Conservation (phyloP, 2,797 vertebrate species). For the Halcyon chelicuti region DNA sequence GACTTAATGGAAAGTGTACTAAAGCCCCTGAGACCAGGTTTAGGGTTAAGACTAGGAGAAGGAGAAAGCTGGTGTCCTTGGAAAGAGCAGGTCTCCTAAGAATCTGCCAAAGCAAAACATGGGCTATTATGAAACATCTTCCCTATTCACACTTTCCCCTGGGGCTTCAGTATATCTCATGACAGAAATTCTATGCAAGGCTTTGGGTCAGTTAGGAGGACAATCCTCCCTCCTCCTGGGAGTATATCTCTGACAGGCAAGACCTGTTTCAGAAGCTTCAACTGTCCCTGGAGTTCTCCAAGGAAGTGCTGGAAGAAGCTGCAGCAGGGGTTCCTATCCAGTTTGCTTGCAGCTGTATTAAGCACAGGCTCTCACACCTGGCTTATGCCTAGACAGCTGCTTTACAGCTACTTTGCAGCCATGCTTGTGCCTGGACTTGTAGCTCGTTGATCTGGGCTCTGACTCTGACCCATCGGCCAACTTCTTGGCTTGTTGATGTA, state of each 20-base stretch:
- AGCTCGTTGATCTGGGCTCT: not conserved
- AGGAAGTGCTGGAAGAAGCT: not conserved
- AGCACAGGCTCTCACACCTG: not conserved
- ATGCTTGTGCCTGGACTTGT: not conserved
- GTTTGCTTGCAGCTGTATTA: not conserved
- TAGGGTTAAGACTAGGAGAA: not conserved
- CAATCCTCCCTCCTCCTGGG: not conserved
- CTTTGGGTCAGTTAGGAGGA: not conserved
- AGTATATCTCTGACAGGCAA: not conserved
- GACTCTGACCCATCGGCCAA: not conserved
- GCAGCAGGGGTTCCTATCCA: not conserved
- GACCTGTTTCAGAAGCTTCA: not conserved
- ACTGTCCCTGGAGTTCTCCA: not conserved
- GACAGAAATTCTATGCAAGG: not conserved
- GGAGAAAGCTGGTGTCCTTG: not conserved
- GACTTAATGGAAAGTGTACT: not conserved
- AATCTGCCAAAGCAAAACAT: not conserved
- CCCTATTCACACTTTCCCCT: not conserved
- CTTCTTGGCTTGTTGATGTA: not conserved
- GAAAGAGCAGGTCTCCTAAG: not conserved
- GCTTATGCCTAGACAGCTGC: not conserved
- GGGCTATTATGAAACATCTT: not conserved
- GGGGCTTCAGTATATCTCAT: not conserved
- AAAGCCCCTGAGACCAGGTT: not conserved
- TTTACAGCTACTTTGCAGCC: not conserved